Evolutionary conservation across 1,140 invertebrate species (phyloP).

Genomic region (Lordiphosa stackelbergi): DNA sequence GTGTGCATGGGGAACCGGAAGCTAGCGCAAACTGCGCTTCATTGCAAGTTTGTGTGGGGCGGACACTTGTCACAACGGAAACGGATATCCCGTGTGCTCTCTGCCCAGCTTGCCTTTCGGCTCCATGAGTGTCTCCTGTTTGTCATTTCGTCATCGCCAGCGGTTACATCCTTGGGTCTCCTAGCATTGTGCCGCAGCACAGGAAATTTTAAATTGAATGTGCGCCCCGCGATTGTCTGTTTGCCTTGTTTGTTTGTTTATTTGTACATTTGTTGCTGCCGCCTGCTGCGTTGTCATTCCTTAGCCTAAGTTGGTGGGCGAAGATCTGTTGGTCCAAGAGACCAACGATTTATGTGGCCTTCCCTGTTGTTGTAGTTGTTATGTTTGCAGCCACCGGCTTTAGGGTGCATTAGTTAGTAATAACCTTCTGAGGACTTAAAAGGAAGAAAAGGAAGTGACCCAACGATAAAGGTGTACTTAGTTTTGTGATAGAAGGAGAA

Average conservation of each 20-base stretch:
- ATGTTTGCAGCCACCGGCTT: constrained; percentile 1
- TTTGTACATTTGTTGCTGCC: constrained; percentile 31
- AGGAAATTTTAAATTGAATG: constrained; percentile 72
- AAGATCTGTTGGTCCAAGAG: constrained; percentile 35
- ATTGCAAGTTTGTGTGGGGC: constrained; percentile 56
- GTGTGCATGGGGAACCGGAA: constrained; percentile 32
- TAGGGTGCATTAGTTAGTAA: constrained; percentile 24
- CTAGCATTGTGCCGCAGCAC: constrained; percentile 39
- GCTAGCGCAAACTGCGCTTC: constrained; percentile 61
- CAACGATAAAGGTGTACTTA: no score
- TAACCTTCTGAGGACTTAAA: constrained; percentile 14
- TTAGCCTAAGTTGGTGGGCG: constrained; percentile 15
- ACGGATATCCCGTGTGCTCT: constrained; percentile 69
- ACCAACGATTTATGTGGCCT: constrained; percentile 10
- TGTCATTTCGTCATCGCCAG: constrained; percentile 40
- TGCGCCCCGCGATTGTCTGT: constrained; percentile 27
- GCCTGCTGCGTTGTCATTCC: constrained; percentile 23
- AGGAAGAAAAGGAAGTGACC: not conserved
- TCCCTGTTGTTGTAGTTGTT: constrained; percentile 5
- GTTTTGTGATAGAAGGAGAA: no score
- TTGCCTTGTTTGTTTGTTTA: constrained; percentile 24
- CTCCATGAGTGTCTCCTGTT: constrained; percentile 48
- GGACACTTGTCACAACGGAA: constrained; percentile 62
- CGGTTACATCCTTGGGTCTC: constrained; percentile 20
- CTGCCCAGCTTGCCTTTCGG: constrained; percentile 43